Evolutionary conservation across 2,797 vertebrate genomes (phyloP).

Genomic region (Cryptoprocta ferox): DNA sequence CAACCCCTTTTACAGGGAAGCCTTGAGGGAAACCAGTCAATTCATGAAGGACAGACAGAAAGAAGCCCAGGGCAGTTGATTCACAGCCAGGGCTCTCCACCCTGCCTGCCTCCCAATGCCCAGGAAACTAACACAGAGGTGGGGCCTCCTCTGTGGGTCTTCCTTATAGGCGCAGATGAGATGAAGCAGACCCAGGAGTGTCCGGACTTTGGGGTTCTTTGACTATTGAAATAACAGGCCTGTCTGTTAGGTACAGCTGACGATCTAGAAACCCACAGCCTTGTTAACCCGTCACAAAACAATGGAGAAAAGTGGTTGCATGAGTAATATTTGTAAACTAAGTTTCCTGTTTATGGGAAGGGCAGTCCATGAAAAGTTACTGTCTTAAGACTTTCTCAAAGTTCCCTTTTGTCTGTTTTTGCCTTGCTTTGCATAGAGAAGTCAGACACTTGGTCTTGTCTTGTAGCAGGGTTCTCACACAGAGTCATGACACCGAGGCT

Average conservation of each 20-base stretch:
- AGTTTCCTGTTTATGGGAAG: conserved; percentile 27
- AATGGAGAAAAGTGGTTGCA: neutral
- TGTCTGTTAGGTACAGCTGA: neutral
- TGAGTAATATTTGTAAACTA: neutral
- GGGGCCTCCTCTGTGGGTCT: neutral
- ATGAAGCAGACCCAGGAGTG: fast-evolving
- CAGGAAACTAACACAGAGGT: neutral
- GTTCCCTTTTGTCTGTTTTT: neutral
- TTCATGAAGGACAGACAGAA: neutral
- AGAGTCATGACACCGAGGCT: too few species aligned
- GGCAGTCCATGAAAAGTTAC: neutral
- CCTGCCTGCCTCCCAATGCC: neutral
- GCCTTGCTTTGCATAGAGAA: neutral
- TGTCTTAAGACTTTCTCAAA: neutral
- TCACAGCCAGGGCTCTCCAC: neutral
- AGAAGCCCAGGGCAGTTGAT: neutral
- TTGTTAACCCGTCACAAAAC: neutral
- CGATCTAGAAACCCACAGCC: neutral
- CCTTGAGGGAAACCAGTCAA: neutral
- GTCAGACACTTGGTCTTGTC: neutral
- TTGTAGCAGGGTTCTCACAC: too few species aligned
- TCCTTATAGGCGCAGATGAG: neutral
- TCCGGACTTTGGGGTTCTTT: neutral
- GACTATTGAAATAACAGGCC: neutral
- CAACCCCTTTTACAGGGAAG: neutral